Percentiles rank a stretch among this genome's conserved stretches.
These are phyloP conservation scores for Lanistes nyassanus DNA, from an alignment of 1,140 invertebrate species.

Conservation along the genomic window DNA sequence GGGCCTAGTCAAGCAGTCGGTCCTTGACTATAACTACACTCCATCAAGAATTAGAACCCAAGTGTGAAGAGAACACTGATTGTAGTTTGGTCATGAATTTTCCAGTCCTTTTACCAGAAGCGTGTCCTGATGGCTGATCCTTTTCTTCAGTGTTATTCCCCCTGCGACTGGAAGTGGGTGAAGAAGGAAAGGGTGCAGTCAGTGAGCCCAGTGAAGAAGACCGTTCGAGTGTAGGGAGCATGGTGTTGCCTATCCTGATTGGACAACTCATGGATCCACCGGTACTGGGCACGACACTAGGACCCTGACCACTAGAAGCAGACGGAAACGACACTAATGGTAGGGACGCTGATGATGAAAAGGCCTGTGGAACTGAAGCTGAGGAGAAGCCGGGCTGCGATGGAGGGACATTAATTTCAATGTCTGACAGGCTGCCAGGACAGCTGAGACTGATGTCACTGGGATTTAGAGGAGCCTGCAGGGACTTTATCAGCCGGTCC, in stretches of 20 bases:
- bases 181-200: background rate
- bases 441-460: conserved; percentile 11
- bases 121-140: background rate
- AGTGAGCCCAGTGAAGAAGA: background rate
- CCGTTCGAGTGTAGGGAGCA: background rate
- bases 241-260: background rate
- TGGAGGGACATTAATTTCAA: conserved; percentile 7
- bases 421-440: conserved; percentile 10
- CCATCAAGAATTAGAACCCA: background rate
- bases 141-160: background rate
- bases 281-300: background rate
- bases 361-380: background rate
- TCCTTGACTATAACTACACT: background rate
- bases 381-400: background rate
- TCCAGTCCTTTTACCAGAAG: background rate
- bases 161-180: background rate
- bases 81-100: conserved; percentile 3
- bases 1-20: too few relatives aligned
- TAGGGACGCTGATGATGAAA: background rate
- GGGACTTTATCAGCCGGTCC: conserved; percentile 58
- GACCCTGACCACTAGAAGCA: background rate
- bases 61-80: conserved; percentile 15
- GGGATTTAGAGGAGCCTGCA: conserved; percentile 48
- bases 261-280: too few relatives aligned
- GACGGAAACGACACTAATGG: too few relatives aligned